Evolutionary conservation across 2,888 invertebrate species (phyloP).

Genomic region (Ptychoptera albimana): DNA sequence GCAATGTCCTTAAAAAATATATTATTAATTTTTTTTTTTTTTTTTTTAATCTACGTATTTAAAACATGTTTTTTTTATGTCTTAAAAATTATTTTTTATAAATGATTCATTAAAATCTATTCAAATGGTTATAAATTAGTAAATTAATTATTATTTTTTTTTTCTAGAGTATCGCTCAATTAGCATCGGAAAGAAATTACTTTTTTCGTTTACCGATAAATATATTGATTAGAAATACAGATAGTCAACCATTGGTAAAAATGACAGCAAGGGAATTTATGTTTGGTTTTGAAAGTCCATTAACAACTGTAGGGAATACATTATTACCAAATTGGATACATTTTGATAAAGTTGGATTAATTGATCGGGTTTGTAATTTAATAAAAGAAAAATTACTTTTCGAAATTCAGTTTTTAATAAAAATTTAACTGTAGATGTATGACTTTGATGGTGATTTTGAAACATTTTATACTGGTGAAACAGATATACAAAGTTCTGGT

Average conservation of each 20-base stretch:
- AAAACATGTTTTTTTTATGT: too few relatives aligned
- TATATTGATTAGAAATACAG: conserved; percentile 48
- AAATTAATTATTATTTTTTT: conserved; percentile 6
- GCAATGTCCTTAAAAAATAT: conserved; percentile 4
- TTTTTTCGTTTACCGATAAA: conserved; percentile 55
- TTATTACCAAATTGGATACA: conserved; percentile 71
- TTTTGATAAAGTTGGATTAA: conserved; percentile 75
- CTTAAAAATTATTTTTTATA: background rate
- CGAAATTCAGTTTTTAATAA: background rate
- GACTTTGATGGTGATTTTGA: conserved; percentile 66
- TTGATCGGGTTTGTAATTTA: conserved; percentile 56
- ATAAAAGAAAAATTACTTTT: background rate
- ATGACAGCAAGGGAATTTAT: conserved; percentile 79
- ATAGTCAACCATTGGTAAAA: conserved; percentile 50
- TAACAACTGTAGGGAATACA: conserved; percentile 69
- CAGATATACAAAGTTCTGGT: conserved; percentile 44
- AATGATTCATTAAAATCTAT: background rate
- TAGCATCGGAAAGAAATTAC: conserved; percentile 47
- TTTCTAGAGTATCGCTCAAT: conserved; percentile 65
- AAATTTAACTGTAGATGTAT: conserved; percentile 49
- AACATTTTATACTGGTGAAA: conserved; percentile 57
- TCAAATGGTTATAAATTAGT: background rate
- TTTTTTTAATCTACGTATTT: background rate
- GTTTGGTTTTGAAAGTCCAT: conserved; percentile 71
- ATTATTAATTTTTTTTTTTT: too few relatives aligned